These are phyloP conservation scores for Pterostichus niger DNA, from an alignment of 2,888 invertebrate genomes.

Conservation along the genomic window DNA sequence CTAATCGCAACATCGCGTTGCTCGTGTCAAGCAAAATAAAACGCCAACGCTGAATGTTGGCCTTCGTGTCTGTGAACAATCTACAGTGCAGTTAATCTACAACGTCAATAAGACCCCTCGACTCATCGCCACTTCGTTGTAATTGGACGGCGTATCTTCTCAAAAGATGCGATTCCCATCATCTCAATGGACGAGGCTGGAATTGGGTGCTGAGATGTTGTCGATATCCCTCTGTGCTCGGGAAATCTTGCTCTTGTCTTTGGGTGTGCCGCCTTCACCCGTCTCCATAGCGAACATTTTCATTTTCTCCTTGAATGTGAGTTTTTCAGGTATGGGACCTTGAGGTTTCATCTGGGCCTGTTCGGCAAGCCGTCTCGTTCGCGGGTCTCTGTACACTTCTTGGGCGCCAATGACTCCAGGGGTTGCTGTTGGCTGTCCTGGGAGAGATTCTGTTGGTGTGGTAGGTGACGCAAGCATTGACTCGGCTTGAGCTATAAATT, in stretches of 20 bases:
- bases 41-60: slow-evolving; percentile 6
- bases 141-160: slow-evolving; percentile 59
- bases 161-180: slow-evolving; percentile 24
- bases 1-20: slow-evolving; percentile 59
- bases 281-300: slow-evolving; percentile 99
- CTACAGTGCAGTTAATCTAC: slow-evolving; percentile 45
- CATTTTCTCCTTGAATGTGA: slow-evolving; percentile 99
- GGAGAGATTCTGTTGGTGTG: slow-evolving; percentile 82
- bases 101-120: slow-evolving; percentile 24
- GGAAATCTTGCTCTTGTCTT: slow-evolving; percentile 97
- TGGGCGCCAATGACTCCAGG: slow-evolving; percentile 99
- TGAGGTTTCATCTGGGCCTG: slow-evolving; percentile 82
- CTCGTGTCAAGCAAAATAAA: slow-evolving; percentile 39
- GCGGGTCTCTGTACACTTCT: slow-evolving; percentile 98
- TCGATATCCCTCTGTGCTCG: slow-evolving; percentile 97
- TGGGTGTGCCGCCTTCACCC: slow-evolving; percentile 94
- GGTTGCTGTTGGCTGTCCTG: slow-evolving; percentile 82
- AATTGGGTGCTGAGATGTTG: slow-evolving; percentile 78
- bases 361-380: slow-evolving; percentile 92
- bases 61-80: slow-evolving; percentile 35
- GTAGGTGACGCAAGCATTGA: slow-evolving; percentile 88
- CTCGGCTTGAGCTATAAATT: slow-evolving; percentile 90
- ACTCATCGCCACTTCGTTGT: slow-evolving; percentile 40
- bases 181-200: slow-evolving; percentile 71
- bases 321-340: slow-evolving; percentile 90